Base-by-base conservation (phyloP, 2,888 invertebrate genomes). In the Ethmia dodecea region DNA sequence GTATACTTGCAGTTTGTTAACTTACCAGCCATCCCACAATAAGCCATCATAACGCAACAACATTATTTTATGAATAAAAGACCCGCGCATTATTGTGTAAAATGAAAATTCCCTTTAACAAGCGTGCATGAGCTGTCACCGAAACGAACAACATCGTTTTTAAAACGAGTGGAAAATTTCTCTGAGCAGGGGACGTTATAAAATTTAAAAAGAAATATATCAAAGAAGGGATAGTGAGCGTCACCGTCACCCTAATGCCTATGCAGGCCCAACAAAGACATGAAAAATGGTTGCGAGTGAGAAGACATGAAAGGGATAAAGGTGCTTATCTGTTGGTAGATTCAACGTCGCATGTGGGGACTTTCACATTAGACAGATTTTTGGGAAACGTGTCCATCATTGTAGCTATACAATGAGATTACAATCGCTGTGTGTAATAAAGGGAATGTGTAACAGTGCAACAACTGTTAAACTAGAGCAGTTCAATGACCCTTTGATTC, bases 201-300 rank as follows among this genome's bases (percentile, higher is more conserved):
- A 65, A 51, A 53, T 59, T 52, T 53, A 56, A 66, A 60, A 63
- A 60, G 29, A 40, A 29, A 59, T 47, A 55, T 60, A 55, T 59
- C 55, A 60, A 62, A 67, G 41, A 51, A 66, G 63, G 66, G 67
- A 69, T 74, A 71, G 73, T 38, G 40, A 38, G 33, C 40, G 37
- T 39, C 42, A 22, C 40, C 42, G 66, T 61, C 72, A 66, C 77
- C 74, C 75, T 74, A 66, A 74, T 72, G 67, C 71, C 70, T 74
- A 72, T 63, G 66, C 62, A 56, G 45, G 51, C 55, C 59, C 71
- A 74, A 81, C 81, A 79, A 83, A 79, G 78, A 61, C 74, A 68
- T 81, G 80, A 81, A 79, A 81, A 83, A 83, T 81, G 79, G 77
- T 69, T 62, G 66, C 60, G 59, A 63, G 65, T 66, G 68, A 68